These are phyloP conservation scores for Diarsia brunnea DNA, from an alignment of 2,888 invertebrate species.

Conservation along the genomic window DNA sequence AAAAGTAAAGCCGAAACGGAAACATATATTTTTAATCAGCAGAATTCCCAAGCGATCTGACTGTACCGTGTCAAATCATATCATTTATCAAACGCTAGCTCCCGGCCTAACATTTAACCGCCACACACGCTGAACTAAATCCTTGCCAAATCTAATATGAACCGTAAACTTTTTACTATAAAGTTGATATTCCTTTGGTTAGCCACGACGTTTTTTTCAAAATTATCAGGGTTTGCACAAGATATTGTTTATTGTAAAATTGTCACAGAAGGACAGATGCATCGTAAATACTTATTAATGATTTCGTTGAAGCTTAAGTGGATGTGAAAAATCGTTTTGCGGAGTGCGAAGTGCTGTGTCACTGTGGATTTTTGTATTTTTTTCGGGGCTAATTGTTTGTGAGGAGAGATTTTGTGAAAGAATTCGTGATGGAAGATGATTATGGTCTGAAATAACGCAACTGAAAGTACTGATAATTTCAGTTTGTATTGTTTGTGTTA, in stretches of 20 bases:
- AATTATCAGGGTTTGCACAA: constrained; percentile 65
- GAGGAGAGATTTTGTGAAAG: constrained; percentile 3
- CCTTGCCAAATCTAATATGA: constrained; percentile 4
- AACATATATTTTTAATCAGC: constrained; percentile 74
- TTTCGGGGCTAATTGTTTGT: constrained; percentile 30
- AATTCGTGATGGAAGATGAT: neutral
- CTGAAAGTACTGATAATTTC: neutral
- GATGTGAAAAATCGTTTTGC: constrained; percentile 71
- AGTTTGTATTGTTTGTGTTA: neutral
- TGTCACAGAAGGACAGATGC: constrained; percentile 80
- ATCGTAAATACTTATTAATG: constrained; percentile 84
- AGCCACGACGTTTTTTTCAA: constrained; percentile 27
- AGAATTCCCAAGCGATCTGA: constrained; percentile 75
- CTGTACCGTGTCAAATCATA: constrained; percentile 74
- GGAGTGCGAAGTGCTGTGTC: constrained; percentile 62
- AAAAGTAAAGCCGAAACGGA: constrained; percentile 62
- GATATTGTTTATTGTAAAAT: constrained; percentile 74
- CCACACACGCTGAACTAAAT: constrained; percentile 70
- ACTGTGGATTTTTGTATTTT: constrained; percentile 58
- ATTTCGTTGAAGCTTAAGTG: constrained; percentile 75
- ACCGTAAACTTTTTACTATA: rapidly evolving
- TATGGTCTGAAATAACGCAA: neutral
- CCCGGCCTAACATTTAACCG: constrained; percentile 68
- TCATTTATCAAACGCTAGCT: constrained; percentile 78
- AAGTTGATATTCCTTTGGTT: constrained; percentile 6